Evolutionary conservation across 2,888 invertebrate species (phyloP), one percentile per base, ranked within the genome.

Genomic region (Agrochola lychnidis): DNA sequence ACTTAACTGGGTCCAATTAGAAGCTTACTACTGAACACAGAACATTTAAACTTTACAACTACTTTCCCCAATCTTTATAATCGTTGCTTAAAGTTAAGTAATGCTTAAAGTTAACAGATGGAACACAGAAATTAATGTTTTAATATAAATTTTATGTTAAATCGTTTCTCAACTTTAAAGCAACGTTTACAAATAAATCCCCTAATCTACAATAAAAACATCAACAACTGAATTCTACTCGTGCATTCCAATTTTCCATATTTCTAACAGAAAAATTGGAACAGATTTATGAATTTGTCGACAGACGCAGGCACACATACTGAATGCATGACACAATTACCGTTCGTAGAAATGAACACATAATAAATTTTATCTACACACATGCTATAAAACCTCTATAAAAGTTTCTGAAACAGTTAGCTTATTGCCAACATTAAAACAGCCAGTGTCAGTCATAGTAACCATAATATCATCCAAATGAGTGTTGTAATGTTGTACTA

Each of bases 11-110:
- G n/a, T n/a, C n/a, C n/a, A n/a, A n/a, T 30, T 30, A 36, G 0
- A 63, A 59, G 45, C 42, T 42, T 36, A 59, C 45, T n/a, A 40
- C 19, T 75, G 56, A 9, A 45, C 45, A 40, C 30, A 53, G 2
- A 68, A 84, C 51, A 79, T 68, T 22, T 19, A 30, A 22, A 25
- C 42, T n/a, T n/a, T 40, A 69, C 22, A 64, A n/a, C 6, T 30
- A 64, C n/a, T 48, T 62, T 45, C 22, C 57, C 6, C 16, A 10
- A 16, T 36, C 36, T 40, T 36, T 36, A 36, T 36, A 68, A 68
- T n/a, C 0, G 4, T 68, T 68, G 36, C 4, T 22, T 16, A 30
- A 53, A 67, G 51, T 48, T 30, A 48, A 22, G 7, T 22, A 7
- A 22, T 30, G 30, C 56, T n/a, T n/a, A n/a, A n/a, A n/a, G n/a